Evolutionary conservation across 2,797 vertebrate genomes (phyloP).

Genomic region (Geranospiza caerulescens): DNA sequence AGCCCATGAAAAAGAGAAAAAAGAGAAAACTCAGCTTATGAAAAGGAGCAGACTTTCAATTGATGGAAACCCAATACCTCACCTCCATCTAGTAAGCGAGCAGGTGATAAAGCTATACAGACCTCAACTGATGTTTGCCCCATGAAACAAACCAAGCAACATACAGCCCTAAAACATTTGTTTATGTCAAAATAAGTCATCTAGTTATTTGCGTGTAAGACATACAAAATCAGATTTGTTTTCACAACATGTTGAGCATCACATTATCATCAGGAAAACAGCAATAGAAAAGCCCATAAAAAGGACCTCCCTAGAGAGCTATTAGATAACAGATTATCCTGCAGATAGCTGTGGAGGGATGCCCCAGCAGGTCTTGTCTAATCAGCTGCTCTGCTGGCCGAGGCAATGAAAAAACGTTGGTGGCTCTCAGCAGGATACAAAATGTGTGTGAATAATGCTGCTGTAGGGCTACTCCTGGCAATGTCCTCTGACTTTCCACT

Average conservation of each 20-base stretch:
- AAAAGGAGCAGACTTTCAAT: not conserved
- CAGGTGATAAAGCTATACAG: not conserved
- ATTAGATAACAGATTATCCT: not conserved
- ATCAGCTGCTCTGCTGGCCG: not conserved
- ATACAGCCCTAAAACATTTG: not conserved
- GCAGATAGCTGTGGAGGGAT: not conserved
- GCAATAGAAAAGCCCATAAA: not conserved
- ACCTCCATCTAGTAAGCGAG: not conserved
- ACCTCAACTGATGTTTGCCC: not conserved
- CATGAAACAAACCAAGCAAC: not conserved
- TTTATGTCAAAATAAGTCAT: not conserved
- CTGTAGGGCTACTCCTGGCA: not conserved
- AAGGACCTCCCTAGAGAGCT: not conserved
- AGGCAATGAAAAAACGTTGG: not conserved
- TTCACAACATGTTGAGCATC: not conserved
- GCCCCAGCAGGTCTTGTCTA: not conserved
- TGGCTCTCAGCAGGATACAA: not conserved
- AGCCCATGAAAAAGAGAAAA: not conserved
- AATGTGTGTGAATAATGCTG: not conserved
- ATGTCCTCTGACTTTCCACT: not conserved
- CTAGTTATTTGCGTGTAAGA: not conserved
- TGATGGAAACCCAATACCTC: not conserved
- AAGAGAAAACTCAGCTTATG: not conserved
- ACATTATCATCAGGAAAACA: not conserved
- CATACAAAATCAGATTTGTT: not conserved